phyloP scores from a whole-genome alignment of 2,888 invertebrate species.

The Molorchus minor region DNA sequence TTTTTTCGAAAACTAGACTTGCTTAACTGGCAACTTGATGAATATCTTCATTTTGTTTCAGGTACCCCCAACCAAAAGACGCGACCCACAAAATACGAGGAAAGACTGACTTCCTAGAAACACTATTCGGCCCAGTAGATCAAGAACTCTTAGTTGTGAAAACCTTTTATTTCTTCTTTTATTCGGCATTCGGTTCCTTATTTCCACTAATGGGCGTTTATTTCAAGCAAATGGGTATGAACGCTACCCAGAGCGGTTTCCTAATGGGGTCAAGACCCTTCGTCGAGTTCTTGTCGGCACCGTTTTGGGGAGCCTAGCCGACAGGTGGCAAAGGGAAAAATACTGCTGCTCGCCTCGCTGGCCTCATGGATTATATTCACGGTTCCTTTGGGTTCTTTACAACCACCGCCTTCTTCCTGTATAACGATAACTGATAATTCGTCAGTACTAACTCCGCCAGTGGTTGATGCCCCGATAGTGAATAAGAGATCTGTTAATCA shows the following conservation, averaged over 20 bases:
- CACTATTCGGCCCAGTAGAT: slow-evolving; percentile 84
- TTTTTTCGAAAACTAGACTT: neutral
- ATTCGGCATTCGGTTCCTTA: slow-evolving; percentile 97
- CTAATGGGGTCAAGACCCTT: slow-evolving; percentile 96
- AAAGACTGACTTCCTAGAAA: slow-evolving; percentile 83
- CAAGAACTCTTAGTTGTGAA: slow-evolving; percentile 94
- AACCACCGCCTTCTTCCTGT: slow-evolving; percentile 93
- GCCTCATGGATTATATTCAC: slow-evolving; percentile 98
- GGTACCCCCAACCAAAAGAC: slow-evolving; percentile 87
- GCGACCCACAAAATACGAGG: slow-evolving; percentile 91
- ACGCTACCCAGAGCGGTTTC: slow-evolving; percentile 92
- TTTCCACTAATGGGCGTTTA: slow-evolving; percentile 99
- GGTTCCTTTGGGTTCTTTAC: slow-evolving; percentile 92
- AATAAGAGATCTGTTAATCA: slow-evolving; percentile 66
- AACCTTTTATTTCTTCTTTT: slow-evolving; percentile 99
- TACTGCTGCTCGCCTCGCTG: slow-evolving; percentile 87
- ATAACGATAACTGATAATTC: slow-evolving; percentile 73
- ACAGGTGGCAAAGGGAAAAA: slow-evolving; percentile 84
- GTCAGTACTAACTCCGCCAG: slow-evolving; percentile 71
- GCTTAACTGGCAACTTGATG: no score
- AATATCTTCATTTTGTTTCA: slow-evolving; percentile 56
- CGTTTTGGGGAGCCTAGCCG: slow-evolving; percentile 98
- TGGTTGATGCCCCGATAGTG: slow-evolving; percentile 60
- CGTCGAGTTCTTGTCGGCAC: slow-evolving; percentile 96
- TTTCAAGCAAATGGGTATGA: slow-evolving; percentile 98